These are phyloP conservation scores for Leucopsar rothschildi DNA, from an alignment of 2,113 vertebrate genomes.

Conservation along the genomic window DNA sequence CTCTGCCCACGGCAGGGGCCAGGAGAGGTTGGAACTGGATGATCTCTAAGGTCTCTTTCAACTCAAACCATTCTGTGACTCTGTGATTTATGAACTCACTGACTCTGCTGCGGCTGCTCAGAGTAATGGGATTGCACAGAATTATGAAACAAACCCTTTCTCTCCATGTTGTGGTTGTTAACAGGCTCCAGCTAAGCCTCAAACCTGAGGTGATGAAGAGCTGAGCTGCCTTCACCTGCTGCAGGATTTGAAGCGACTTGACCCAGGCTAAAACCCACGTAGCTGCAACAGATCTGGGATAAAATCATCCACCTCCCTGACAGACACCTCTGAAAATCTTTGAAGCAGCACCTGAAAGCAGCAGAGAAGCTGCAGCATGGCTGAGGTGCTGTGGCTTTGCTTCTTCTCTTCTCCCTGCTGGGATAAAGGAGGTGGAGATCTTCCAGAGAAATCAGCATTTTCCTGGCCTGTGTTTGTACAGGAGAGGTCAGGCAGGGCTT, in stretches of 20 bases:
- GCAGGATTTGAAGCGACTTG: not conserved
- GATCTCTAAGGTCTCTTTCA: too few species aligned
- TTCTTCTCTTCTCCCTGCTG: not conserved
- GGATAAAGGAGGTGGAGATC: not conserved
- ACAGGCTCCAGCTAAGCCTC: not conserved
- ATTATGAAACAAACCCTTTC: not conserved
- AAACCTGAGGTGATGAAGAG: not conserved
- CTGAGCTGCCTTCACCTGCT: not conserved
- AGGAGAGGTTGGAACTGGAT: not conserved
- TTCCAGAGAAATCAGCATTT: not conserved
- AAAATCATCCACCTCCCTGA: not conserved
- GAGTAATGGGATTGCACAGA: accelerated
- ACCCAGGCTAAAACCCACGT: not conserved
- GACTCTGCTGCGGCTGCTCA: too few species aligned
- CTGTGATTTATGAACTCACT: not conserved
- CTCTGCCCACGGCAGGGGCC: not conserved
- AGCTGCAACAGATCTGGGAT: not conserved
- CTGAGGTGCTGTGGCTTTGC: not conserved
- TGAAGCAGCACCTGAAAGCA: not conserved
- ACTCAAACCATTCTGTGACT: not conserved
- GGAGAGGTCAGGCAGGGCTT: not conserved
- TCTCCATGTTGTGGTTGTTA: not conserved
- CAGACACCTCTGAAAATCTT: not conserved
- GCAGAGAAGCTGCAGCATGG: not conserved
- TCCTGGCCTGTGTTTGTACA: not conserved